Evolutionary conservation across 1,140 invertebrate species (phyloP).

Genomic region (Cardiocondyla obscurior): DNA sequence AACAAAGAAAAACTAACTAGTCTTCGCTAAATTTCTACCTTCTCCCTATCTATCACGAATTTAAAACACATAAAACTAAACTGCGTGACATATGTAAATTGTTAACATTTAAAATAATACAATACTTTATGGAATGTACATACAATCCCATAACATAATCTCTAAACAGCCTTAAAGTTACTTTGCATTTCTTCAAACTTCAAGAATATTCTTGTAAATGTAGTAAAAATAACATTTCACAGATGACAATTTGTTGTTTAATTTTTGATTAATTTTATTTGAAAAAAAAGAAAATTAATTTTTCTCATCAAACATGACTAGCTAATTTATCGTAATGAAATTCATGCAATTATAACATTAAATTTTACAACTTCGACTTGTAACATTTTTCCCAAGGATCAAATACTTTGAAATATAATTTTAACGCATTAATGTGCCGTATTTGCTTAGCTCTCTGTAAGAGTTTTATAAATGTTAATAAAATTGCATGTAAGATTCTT

Average conservation of each 20-base stretch:
- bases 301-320: neutral
- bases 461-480: neutral
- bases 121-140: neutral
- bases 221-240: neutral
- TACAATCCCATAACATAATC: slow-evolving; percentile 23
- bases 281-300: neutral
- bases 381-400: neutral
- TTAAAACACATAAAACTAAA: slow-evolving; percentile 43
- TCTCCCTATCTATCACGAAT: slow-evolving; percentile 57
- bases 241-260: neutral
- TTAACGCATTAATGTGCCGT: neutral
- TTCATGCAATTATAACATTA: neutral
- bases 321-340: neutral
- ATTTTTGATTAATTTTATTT: neutral
- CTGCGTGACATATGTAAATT: slow-evolving; percentile 2
- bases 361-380: neutral
- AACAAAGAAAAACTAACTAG: slow-evolving; percentile 83
- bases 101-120: slow-evolving; percentile 7
- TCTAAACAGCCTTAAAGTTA: neutral
- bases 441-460: neutral
- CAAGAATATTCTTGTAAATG: neutral
- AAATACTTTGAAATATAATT: neutral
- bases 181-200: neutral
- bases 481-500: neutral
- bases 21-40: slow-evolving; percentile 77